These are phyloP conservation scores for Drosophila melanogaster DNA, from an alignment of 1,140 invertebrate species.

Conservation along the genomic window Release_6_plus_ISO1_MT NT_033779.5:14014001-14014500, in stretches of 20 bases:
- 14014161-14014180: constrained; percentile 30
- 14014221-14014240: constrained; percentile 2
- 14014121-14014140: constrained; percentile 12
- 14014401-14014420: constrained; percentile 1
- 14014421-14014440: constrained; percentile 25
- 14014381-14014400: constrained; percentile 9
- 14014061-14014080: constrained; percentile 69
- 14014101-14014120: constrained; percentile 39
- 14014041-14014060: constrained; percentile 72
- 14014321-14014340: constrained; percentile 63
- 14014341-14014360: constrained; percentile 75
- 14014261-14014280: constrained; percentile 39
- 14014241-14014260: too few species aligned
- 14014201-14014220: not conserved
- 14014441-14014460: constrained; percentile 22
- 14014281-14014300: not conserved
- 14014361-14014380: constrained; percentile 55
- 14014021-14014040: constrained; percentile 29
- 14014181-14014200: constrained; percentile 42
- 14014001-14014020: constrained; percentile 30
- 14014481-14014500: constrained; percentile 6
- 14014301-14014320: constrained; percentile 49
- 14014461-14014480: not conserved
- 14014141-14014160: too few species aligned
- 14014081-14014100: constrained; percentile 20